Evolutionary conservation across 2,113 vertebrate species (phyloP), one percentile per base, ranked within the genome.

Genomic region (Pangasianodon gigas): DNA sequence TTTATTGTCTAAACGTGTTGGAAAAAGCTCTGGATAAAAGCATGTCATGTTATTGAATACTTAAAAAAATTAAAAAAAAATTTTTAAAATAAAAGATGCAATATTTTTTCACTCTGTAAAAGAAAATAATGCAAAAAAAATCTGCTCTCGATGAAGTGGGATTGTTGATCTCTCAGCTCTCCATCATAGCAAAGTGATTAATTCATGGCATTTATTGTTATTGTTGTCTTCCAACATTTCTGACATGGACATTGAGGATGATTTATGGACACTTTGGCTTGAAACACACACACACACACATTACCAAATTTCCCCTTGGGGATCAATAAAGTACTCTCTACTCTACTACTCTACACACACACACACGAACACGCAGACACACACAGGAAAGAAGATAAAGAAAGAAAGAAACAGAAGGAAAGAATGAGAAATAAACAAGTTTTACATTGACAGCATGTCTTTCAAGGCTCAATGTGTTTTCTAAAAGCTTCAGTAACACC

Each of bases 401-500:
- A 62, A 51, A 62, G 24, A 10, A 14, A n/a, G n/a, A 62, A 18
- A 79, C 3, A 10, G 44, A 54, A 11, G 18, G 32, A 44, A 21
- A 65, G 26, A 60, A n/a, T 7, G 37, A 79, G 74, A 81, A 52
- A 87, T 77, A 87, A 88, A 71, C 77, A 88, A 58, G 74, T 65
- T 79, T 86, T 11, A 69, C 18, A 87, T 41, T 75, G 82, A 86
- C 62, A 82, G 90, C 52, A 62, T 88, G 74, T 80, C 46, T 82
- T 81, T 89, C 58, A 69, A 37, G 8, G 62, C 37, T 71, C 84
- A 87, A 62, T 74, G 74, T 77, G 74, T 88, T 74, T 84, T 90
- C 5, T 51, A 65, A 87, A 87, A 41, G 52, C 81, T 84, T 54
- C 44, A 84, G 24, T 7, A 26, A 18, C 54, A 18, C 51, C 41